Conservation (phyloP, 2,113 vertebrate genomes). For the Sapajus apella region DNA sequence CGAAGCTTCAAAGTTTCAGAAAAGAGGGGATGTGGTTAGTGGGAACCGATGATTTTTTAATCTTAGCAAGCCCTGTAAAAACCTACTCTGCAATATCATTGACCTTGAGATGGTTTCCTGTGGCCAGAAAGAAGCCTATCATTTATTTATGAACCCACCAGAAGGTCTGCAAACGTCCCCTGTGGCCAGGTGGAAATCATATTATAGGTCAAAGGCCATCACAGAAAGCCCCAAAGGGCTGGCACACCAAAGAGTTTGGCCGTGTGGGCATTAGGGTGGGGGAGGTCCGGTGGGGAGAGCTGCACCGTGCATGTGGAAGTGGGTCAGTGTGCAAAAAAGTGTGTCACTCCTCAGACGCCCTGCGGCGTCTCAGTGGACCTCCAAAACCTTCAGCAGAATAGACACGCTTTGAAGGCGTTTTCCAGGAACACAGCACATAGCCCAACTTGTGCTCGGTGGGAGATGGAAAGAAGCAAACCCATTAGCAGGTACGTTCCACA, state of each 20-base stretch:
- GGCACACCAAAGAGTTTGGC: background rate
- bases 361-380: background rate
- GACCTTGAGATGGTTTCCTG: slow-evolving; percentile 75
- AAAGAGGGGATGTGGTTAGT: slow-evolving; percentile 73
- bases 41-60: slow-evolving; percentile 75
- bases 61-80: slow-evolving; percentile 68
- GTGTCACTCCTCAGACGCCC: background rate
- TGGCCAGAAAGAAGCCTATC: slow-evolving; percentile 71
- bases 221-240: slow-evolving; percentile 53
- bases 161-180: slow-evolving; percentile 67
- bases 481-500: slow-evolving; percentile 5
- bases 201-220: slow-evolving; percentile 72
- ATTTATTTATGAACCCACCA: slow-evolving; percentile 78
- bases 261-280: background rate
- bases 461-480: background rate
- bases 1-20: slow-evolving; percentile 68
- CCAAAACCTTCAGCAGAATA: background rate
- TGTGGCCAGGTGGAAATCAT: slow-evolving; percentile 51
- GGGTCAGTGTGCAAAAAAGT: background rate
- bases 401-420: background rate
- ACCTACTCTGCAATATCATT: slow-evolving; percentile 40
- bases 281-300: background rate
- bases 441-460: background rate
- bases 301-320: fast-evolving
- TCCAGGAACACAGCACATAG: background rate